A percentile compares a stretch with the other conserved stretches of the same genome.
Evolutionary conservation across 2,888 invertebrate genomes (phyloP).

Genomic region (Heliconius ismenius): DNA sequence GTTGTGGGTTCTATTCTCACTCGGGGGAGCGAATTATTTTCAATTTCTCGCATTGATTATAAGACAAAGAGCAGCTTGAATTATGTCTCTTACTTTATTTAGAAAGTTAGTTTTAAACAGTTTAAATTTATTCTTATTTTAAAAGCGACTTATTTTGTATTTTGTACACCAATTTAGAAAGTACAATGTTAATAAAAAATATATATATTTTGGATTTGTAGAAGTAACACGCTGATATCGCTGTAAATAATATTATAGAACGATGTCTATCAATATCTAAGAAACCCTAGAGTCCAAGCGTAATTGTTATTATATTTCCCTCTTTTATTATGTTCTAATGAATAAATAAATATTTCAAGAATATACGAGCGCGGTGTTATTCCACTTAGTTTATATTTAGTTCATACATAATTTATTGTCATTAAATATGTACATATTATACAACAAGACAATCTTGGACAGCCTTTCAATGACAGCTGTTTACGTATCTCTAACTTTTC

Average conservation of each 20-base stretch:
- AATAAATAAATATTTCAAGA: slow-evolving; percentile 24
- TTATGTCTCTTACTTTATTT: too few relatives aligned
- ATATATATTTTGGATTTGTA: too few relatives aligned
- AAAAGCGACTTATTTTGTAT: not conserved
- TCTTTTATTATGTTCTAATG: slow-evolving; percentile 16
- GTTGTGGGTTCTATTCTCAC: too few relatives aligned
- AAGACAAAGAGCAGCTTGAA: too few relatives aligned
- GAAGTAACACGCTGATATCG: too few relatives aligned
- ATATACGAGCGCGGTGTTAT: slow-evolving; percentile 27
- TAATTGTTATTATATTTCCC: slow-evolving; percentile 4
- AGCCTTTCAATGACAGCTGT: slow-evolving; percentile 32
- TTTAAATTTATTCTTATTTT: too few relatives aligned
- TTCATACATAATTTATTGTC: slow-evolving; percentile 27
- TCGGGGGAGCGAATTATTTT: too few relatives aligned
- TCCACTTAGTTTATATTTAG: slow-evolving; percentile 20
- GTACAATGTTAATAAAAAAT: too few relatives aligned
- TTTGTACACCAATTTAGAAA: not conserved
- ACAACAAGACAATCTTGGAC: slow-evolving; percentile 26
- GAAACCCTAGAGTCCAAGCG: not conserved
- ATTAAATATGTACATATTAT: slow-evolving; percentile 22
- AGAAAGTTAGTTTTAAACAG: too few relatives aligned
- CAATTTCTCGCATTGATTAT: too few relatives aligned
- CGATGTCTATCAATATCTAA: not conserved
- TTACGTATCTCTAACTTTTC: slow-evolving; percentile 26
- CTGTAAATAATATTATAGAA: too few relatives aligned